These are phyloP conservation scores for Troilus luridus DNA, from an alignment of 2,888 invertebrate species.

Conservation along the genomic window DNA sequence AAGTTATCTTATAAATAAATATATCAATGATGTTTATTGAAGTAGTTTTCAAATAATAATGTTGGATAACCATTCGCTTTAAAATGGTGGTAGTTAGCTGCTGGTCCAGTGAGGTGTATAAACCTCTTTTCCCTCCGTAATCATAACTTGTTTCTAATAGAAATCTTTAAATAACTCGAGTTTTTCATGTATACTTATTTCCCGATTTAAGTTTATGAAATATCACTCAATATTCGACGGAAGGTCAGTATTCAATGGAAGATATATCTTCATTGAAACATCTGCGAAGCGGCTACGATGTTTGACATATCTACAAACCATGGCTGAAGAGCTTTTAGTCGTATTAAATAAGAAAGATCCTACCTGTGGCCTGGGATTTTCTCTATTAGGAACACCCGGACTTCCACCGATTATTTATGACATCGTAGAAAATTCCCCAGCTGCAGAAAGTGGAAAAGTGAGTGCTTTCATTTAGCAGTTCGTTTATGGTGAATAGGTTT, in stretches of 20 bases:
- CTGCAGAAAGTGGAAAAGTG: conserved; percentile 91
- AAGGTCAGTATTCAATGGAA: conserved; percentile 51
- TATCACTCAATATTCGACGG: conserved; percentile 25
- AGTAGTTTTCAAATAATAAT: conserved; percentile 43
- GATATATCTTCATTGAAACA: conserved; percentile 63
- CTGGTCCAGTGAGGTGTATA: conserved; percentile 45
- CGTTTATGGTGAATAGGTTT: conserved; percentile 19
- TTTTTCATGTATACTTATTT: conserved; percentile 48
- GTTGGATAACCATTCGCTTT: conserved; percentile 53
- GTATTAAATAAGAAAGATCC: conserved; percentile 87
- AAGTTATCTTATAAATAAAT: neutral
- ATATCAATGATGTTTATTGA: conserved; percentile 8
- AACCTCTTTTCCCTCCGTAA: conserved; percentile 52
- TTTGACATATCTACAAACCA: conserved; percentile 69
- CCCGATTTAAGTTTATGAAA: conserved; percentile 50
- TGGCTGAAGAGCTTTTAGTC: conserved; percentile 92
- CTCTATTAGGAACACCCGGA: conserved; percentile 90
- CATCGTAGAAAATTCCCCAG: conserved; percentile 93
- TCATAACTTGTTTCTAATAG: neutral
- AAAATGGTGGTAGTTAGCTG: conserved; percentile 60
- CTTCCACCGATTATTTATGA: conserved; percentile 94
- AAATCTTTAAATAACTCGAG: neutral
- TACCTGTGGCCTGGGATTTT: conserved; percentile 85
- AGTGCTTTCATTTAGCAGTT: conserved; percentile 67
- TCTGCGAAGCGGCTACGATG: conserved; percentile 62